Evolutionary conservation across 2,113 vertebrate species (phyloP).

Genomic region (Rhizomys pruinosus): DNA sequence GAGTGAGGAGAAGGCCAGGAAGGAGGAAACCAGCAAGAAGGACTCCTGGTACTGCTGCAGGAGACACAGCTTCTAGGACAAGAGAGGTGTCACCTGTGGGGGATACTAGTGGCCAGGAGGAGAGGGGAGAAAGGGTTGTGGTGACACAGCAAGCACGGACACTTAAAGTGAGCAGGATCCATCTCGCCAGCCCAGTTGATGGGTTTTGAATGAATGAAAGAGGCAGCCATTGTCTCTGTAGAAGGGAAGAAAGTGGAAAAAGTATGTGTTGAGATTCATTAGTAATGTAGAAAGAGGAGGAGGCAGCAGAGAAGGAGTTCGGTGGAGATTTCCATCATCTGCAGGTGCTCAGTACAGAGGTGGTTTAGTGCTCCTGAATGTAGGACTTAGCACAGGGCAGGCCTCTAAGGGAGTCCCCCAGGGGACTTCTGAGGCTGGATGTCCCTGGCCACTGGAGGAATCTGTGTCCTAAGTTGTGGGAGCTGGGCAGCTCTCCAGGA

Average conservation of each 20-base stretch:
- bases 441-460: too few relatives aligned
- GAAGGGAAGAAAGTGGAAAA: neutral
- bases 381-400: neutral
- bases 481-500: neutral
- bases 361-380: neutral
- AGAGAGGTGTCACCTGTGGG: neutral
- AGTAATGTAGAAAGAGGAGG: neutral
- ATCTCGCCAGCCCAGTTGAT: neutral
- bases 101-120: neutral
- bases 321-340: neutral
- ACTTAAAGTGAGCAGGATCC: too few relatives aligned
- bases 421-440: neutral
- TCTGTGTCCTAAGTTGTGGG: neutral
- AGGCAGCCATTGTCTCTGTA: neutral
- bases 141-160: rapidly evolving
- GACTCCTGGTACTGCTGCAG: too few relatives aligned
- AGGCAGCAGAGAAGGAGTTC: neutral
- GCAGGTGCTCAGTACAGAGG: neutral
- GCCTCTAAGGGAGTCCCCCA: neutral
- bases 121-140: neutral
- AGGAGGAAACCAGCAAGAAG: neutral
- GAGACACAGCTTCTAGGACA: neutral
- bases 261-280: neutral
- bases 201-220: neutral
- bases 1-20: neutral